These are phyloP conservation scores for Aphidius gifuensis DNA, from an alignment of 1,140 invertebrate genomes.

Conservation along the genomic window DNA sequence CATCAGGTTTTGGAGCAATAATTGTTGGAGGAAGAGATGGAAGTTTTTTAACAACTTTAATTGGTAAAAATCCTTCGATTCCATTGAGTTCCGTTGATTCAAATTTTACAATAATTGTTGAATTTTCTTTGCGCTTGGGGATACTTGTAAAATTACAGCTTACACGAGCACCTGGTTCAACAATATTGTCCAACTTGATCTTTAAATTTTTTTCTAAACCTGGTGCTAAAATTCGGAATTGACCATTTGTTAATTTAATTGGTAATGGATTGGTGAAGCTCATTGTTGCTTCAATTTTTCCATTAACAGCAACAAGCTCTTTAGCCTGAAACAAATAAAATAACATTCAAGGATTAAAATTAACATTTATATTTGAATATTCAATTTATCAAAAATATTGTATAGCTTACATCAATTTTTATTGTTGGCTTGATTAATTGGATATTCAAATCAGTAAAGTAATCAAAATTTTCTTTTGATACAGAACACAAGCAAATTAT, in stretches of 20 bases:
- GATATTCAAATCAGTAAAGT: constrained; percentile 87
- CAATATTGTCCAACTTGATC: constrained; percentile 63
- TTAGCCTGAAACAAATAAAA: constrained; percentile 46
- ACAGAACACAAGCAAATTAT: constrained; percentile 79
- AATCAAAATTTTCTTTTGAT: constrained; percentile 79
- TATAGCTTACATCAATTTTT: constrained; percentile 64
- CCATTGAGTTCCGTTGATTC: constrained; percentile 76
- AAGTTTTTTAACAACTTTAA: too few relatives aligned
- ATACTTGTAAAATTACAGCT: constrained; percentile 68
- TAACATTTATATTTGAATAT: constrained; percentile 14
- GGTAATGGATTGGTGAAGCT: constrained; percentile 83
- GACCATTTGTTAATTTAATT: constrained; percentile 68
- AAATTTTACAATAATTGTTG: constrained; percentile 79
- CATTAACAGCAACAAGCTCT: constrained; percentile 59
- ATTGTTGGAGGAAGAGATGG: too few relatives aligned
- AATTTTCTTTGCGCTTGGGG: constrained; percentile 68
- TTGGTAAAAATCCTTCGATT: constrained; percentile 69
- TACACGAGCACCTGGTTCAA: constrained; percentile 64
- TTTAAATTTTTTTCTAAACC: constrained; percentile 71
- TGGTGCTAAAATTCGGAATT: constrained; percentile 76
- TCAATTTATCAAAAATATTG: constrained; percentile 2
- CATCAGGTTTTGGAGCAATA: too few relatives aligned
- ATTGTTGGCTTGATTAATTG: constrained; percentile 86
- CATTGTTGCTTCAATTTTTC: constrained; percentile 65
- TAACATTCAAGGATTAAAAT: neutral